phyloP scores from a whole-genome alignment of 2,113 vertebrate genomes.

The Scatophagus argus region DNA sequence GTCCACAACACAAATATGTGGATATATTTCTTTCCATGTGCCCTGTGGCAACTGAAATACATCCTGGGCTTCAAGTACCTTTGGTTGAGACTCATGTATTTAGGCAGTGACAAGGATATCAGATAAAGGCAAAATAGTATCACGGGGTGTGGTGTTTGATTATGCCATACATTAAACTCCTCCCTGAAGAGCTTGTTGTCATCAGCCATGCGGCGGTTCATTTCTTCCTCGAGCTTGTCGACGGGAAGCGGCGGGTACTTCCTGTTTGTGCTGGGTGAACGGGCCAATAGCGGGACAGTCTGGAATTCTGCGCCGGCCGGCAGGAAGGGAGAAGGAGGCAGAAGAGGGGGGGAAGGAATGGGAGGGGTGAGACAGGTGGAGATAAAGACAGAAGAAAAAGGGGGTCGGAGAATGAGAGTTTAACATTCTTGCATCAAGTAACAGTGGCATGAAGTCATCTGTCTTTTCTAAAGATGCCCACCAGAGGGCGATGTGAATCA shows the following conservation, averaged over 20 bases:
- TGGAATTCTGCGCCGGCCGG: slow-evolving; percentile 88
- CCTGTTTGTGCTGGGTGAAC: slow-evolving; percentile 98
- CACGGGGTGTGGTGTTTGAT: slow-evolving; percentile 19
- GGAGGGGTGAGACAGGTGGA: slow-evolving; percentile 54
- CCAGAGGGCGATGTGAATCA: slow-evolving; percentile 66
- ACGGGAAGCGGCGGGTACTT: slow-evolving; percentile 96
- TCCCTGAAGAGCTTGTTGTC: slow-evolving; percentile 99
- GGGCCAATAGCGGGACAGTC: slow-evolving; percentile 95
- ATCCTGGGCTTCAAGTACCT: too few species aligned
- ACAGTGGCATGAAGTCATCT: slow-evolving; percentile 25
- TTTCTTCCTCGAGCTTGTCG: slow-evolving; percentile 98
- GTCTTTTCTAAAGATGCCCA: slow-evolving; percentile 43
- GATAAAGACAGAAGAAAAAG: slow-evolving; percentile 51
- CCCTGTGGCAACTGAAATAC: background rate
- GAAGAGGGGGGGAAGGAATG: slow-evolving; percentile 40
- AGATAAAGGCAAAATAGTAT: slow-evolving; percentile 9
- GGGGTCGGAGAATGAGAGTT: slow-evolving; percentile 28
- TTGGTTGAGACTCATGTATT: background rate
- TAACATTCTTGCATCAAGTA: slow-evolving; percentile 17
- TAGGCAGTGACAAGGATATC: background rate
- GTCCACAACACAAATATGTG: background rate
- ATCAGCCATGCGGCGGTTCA: slow-evolving; percentile 97
- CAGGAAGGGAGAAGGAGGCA: slow-evolving; percentile 62
- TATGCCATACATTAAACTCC: slow-evolving; percentile 92
- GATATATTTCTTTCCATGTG: background rate